These are phyloP conservation scores for Lepidocolaptes lacrymiger DNA, from an alignment of 2,797 vertebrate genomes.

Conservation along the genomic window DNA sequence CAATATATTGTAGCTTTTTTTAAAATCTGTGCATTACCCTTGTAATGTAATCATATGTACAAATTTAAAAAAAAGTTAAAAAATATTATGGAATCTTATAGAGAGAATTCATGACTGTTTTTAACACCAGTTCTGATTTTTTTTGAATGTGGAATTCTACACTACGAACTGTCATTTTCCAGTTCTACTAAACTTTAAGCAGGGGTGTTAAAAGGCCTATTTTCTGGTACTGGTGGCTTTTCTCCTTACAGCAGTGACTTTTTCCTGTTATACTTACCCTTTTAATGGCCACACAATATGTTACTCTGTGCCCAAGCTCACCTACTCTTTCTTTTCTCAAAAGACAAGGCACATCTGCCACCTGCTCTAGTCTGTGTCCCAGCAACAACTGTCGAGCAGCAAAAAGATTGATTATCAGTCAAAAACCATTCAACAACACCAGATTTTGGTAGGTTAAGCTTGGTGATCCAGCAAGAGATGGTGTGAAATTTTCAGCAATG, in stretches of 20 bases:
- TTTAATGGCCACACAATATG: conserved; percentile 79
- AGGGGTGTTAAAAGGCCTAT: conserved; percentile 4
- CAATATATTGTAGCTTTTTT: not conserved
- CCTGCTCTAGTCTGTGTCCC: conserved; percentile 88
- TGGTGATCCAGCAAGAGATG: conserved; percentile 94
- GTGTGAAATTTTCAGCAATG: conserved; percentile 84
- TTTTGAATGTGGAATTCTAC: not conserved
- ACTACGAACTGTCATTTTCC: not conserved
- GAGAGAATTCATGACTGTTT: not conserved
- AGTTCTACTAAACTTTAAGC: conserved; percentile 18
- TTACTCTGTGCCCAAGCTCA: conserved; percentile 81
- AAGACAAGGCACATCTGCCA: conserved; percentile 93
- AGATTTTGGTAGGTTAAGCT: conserved; percentile 94
- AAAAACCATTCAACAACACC: conserved; percentile 89
- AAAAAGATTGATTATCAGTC: conserved; percentile 96
- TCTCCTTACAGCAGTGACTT: conserved; percentile 60
- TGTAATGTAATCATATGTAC: not conserved
- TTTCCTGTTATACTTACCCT: conserved; percentile 71
- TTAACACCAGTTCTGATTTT: not conserved
- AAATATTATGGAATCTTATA: not conserved
- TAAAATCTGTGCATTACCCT: not conserved
- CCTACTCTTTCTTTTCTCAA: conserved; percentile 87
- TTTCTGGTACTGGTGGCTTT: conserved; percentile 36
- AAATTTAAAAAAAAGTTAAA: not conserved
- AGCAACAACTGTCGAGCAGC: conserved; percentile 93